These are phyloP conservation scores for Darevskia nairensis DNA, from an alignment of 2,797 vertebrate genomes.

Conservation along the genomic window DNA sequence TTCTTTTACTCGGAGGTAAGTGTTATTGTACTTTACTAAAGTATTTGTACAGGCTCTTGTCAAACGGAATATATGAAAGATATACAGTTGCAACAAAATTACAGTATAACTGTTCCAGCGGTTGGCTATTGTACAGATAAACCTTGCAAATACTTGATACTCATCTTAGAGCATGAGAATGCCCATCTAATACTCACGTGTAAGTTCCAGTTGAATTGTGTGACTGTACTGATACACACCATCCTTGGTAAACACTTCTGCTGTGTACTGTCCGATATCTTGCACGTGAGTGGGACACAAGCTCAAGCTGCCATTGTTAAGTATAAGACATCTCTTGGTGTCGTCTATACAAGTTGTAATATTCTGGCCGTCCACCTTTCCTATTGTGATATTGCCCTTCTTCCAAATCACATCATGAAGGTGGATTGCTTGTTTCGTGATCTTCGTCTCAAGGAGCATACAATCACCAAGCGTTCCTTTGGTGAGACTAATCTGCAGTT, in stretches of 20 bases:
- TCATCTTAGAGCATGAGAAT: neutral
- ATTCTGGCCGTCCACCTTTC: neutral
- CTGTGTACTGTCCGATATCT: conserved; percentile 13
- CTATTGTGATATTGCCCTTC: neutral
- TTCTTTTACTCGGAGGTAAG: too few species aligned
- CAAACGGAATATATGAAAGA: neutral
- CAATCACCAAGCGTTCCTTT: conserved; percentile 17
- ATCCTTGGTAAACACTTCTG: conserved; percentile 1
- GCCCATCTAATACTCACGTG: conserved; percentile 8
- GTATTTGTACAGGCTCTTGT: too few species aligned
- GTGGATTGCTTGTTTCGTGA: neutral
- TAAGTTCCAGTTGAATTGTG: conserved; percentile 35
- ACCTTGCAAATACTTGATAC: neutral
- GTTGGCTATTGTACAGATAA: neutral
- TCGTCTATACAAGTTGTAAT: accelerated
- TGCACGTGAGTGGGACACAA: neutral
- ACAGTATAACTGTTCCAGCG: neutral
- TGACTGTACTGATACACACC: neutral
- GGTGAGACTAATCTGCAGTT: neutral
- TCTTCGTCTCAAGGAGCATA: conserved; percentile 37
- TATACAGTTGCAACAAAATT: neutral
- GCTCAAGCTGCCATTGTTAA: neutral
- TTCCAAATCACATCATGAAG: neutral
- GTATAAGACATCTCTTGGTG: neutral
- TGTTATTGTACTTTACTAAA: too few species aligned